These are phyloP conservation scores for Cataglyphis livida DNA, from an alignment of 2,888 invertebrate genomes.

Conservation along the genomic window DNA sequence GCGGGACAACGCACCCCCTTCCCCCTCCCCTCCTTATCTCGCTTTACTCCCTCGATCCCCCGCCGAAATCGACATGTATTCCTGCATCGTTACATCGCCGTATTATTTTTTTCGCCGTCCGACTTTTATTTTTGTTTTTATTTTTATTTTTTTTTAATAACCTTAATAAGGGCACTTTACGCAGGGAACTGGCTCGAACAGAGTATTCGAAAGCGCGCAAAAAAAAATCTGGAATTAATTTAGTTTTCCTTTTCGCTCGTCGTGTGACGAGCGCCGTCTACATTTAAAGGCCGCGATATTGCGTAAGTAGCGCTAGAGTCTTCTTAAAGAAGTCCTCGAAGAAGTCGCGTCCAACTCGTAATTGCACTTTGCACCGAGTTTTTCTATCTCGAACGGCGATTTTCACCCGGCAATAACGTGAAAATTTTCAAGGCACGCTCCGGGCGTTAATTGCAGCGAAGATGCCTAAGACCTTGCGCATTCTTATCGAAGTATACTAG, in stretches of 20 bases:
- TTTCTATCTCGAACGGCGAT: slow-evolving; percentile 11
- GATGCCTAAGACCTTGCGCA: background rate
- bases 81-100: slow-evolving; percentile 55
- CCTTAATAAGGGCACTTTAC: background rate
- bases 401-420: slow-evolving; percentile 9
- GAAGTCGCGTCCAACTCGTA: slow-evolving; percentile 8
- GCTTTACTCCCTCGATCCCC: background rate
- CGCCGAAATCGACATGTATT: slow-evolving; percentile 37
- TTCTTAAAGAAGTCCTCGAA: slow-evolving; percentile 20
- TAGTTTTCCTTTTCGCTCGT: background rate
- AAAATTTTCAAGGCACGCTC: slow-evolving; percentile 29
- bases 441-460: slow-evolving; percentile 15
- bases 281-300: slow-evolving; percentile 30
- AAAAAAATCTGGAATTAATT: slow-evolving; percentile 12
- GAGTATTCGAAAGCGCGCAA: background rate
- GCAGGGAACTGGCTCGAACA: background rate
- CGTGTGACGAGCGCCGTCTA: background rate
- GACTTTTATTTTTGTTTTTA: background rate
- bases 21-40: slow-evolving; percentile 5
- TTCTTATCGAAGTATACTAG: slow-evolving; percentile 1
- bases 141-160: background rate
- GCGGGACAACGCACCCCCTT: slow-evolving; percentile 60
- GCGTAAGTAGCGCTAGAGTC: background rate
- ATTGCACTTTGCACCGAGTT: slow-evolving; percentile 30
- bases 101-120: slow-evolving; percentile 47